A percentile compares a stretch with the other conserved stretches of the same genome.
phyloP scores from a whole-genome alignment of 2,888 invertebrate genomes.

The Rambutsinella grinnellia region DNA sequence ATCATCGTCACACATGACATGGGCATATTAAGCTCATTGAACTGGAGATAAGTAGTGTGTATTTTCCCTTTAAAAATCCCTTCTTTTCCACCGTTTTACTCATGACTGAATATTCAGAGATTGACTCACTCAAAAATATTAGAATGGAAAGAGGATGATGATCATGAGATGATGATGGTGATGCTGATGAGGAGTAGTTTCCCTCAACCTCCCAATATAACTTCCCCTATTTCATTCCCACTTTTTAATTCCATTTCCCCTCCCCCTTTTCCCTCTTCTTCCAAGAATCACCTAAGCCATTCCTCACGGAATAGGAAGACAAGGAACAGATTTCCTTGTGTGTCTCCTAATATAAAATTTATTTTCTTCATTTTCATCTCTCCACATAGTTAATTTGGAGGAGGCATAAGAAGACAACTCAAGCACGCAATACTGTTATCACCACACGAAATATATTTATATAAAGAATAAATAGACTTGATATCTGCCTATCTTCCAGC shows the following conservation, averaged over 20 bases:
- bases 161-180: not conserved
- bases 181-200: not conserved
- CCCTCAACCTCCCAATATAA: not conserved
- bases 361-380: conserved; percentile 5
- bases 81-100: conserved; percentile 10
- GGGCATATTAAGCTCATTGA: not conserved
- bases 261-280: not conserved
- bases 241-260: not conserved
- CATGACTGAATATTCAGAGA: conserved; percentile 24
- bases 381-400: conserved; percentile 24
- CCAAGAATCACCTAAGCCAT: too few relatives aligned
- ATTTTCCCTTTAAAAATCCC: not conserved
- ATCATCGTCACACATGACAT: not conserved
- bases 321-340: too few relatives aligned
- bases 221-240: not conserved
- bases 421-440: conserved; percentile 11
- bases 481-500: not conserved
- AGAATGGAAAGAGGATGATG: not conserved
- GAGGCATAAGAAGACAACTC: not conserved
- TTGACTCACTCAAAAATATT: conserved; percentile 8
- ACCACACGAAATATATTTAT: not conserved
- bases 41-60: not conserved
- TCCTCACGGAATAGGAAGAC: too few relatives aligned
- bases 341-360: too few relatives aligned
- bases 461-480: not conserved